phyloP scores from a whole-genome alignment of 2,888 invertebrate genomes.

The Palloptera scutellata region DNA sequence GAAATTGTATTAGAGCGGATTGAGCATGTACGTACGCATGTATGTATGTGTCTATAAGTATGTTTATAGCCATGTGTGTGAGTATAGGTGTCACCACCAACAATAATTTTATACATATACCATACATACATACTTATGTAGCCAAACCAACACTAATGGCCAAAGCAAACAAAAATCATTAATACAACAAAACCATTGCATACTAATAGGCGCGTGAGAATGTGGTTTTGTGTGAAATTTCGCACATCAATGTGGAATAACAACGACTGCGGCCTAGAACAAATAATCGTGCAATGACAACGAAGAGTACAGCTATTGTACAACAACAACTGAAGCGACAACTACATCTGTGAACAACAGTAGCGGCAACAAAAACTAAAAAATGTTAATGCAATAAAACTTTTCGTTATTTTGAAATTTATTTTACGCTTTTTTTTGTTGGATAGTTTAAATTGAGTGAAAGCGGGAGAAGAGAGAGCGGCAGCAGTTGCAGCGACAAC shows the following conservation, averaged over 20 bases:
- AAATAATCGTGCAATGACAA: too few species aligned
- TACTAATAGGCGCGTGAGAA: neutral
- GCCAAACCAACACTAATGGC: neutral
- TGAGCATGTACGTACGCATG: too few species aligned
- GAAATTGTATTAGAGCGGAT: too few species aligned
- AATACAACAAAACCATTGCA: neutral
- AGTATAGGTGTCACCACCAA: neutral
- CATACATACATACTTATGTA: too few species aligned
- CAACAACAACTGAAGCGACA: slow-evolving; percentile 13
- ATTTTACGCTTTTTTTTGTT: too few species aligned
- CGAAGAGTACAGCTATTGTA: too few species aligned
- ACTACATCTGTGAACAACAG: neutral
- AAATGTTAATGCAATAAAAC: slow-evolving; percentile 1
- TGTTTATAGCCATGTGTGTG: neutral
- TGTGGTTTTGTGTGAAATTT: neutral
- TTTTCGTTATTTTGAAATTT: too few species aligned
- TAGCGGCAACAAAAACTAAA: slow-evolving; percentile 1
- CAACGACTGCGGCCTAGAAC: slow-evolving; percentile 36
- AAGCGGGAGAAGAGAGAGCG: too few species aligned
- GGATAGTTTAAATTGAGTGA: too few species aligned
- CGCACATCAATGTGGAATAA: slow-evolving; percentile 30
- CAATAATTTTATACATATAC: too few species aligned
- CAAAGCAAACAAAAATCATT: neutral
- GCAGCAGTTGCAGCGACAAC: too few species aligned
- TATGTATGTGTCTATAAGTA: too few species aligned